Conservation (phyloP, 1,140 invertebrate genomes). For the Drosophila sturtevanti region DNA sequence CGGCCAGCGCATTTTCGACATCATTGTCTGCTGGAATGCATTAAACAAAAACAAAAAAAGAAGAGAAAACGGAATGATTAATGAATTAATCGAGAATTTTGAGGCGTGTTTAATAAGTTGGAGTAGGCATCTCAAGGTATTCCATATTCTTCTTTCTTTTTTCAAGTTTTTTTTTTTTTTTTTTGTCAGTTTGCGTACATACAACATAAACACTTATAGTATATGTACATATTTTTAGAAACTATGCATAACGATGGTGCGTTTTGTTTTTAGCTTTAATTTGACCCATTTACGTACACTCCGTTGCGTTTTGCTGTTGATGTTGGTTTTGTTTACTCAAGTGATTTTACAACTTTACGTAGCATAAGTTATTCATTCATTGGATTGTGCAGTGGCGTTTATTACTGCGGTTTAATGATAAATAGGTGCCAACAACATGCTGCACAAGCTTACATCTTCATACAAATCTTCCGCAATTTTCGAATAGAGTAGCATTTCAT, state of each 20-base stretch:
- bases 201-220: constrained; percentile 1
- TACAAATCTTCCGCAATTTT: not conserved
- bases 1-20: constrained; percentile 55
- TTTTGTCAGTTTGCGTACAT: not conserved
- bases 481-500: not conserved
- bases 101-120: not conserved
- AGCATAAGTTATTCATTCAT: constrained; percentile 17
- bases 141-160: too few species aligned
- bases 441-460: not conserved
- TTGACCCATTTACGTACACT: constrained; percentile 43
- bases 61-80: constrained; percentile 10
- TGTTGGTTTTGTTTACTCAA: constrained; percentile 18
- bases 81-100: constrained; percentile 14
- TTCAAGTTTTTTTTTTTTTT: too few species aligned
- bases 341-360: constrained; percentile 8
- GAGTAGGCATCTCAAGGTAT: constrained; percentile 4
- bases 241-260: constrained; percentile 5
- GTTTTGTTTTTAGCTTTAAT: constrained; percentile 55
- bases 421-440: constrained; percentile 8
- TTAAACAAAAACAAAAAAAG: constrained; percentile 13
- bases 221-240: constrained; percentile 24
- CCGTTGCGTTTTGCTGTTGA: constrained; percentile 11
- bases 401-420: constrained; percentile 5
- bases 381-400: constrained; percentile 6
- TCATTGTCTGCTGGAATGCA: constrained; percentile 53